phyloP scores from a whole-genome alignment of 2,113 vertebrate species.

The Syrmaticus mikado region DNA sequence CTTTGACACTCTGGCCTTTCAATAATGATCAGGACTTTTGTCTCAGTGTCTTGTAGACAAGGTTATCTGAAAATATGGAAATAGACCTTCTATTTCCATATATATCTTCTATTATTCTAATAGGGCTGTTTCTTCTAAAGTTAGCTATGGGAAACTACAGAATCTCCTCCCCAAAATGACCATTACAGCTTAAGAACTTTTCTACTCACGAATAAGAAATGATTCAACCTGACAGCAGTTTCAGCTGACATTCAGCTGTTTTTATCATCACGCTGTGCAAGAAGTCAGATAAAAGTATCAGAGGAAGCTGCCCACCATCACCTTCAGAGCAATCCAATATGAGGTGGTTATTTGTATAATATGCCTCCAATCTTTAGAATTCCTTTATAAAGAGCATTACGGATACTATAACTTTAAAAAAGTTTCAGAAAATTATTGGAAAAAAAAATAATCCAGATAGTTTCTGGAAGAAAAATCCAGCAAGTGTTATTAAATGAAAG shows the following conservation, averaged over 20 bases:
- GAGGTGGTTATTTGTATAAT: fast-evolving
- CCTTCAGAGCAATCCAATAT: neutral
- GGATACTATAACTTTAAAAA: neutral
- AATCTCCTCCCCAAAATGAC: neutral
- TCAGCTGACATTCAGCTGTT: neutral
- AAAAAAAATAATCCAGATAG: neutral
- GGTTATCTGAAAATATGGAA: neutral
- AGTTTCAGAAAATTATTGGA: neutral
- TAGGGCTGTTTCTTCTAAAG: neutral
- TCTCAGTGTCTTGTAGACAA: neutral
- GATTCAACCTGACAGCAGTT: neutral
- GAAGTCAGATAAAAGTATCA: neutral
- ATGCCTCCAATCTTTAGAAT: neutral
- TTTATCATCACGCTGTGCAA: fast-evolving
- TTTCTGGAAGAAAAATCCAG: neutral
- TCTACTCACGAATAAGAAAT: neutral
- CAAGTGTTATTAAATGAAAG: neutral
- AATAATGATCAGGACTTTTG: neutral
- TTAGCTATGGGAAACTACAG: neutral
- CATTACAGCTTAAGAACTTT: fast-evolving
- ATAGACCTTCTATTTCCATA: neutral
- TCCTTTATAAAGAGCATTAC: fast-evolving
- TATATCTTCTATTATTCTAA: too few species aligned
- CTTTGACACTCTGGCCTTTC: neutral
- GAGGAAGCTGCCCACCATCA: fast-evolving